Conservation (phyloP, 53 echinoderm and acorn worm genomes). For the Pentamera pediparva region DNA sequence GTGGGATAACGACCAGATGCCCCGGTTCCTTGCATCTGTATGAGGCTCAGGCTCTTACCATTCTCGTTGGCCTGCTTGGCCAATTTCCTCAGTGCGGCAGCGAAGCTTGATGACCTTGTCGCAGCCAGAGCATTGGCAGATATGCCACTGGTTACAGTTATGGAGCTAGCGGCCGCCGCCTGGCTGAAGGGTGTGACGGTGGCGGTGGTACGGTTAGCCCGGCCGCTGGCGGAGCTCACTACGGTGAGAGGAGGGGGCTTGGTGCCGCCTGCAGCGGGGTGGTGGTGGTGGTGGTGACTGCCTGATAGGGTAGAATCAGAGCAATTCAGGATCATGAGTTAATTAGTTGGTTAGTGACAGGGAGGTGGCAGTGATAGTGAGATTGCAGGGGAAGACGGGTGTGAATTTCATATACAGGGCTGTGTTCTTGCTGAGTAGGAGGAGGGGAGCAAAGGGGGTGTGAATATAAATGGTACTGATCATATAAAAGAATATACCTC, state of each 20-base stretch:
- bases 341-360: slow-evolving; percentile 41
- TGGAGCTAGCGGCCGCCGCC: slow-evolving; percentile 85
- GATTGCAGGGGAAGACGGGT: slow-evolving; percentile 8
- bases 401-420: no score
- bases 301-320: slow-evolving; percentile 35
- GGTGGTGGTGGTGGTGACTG: no score
- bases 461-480: no score
- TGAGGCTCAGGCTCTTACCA: no score
- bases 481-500: no score
- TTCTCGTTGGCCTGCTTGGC: slow-evolving; percentile 98
- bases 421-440: no score
- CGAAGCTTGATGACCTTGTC: slow-evolving; percentile 98
- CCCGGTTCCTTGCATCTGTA: background rate
- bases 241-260: slow-evolving; percentile 96
- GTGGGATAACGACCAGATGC: background rate
- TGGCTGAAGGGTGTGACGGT: slow-evolving; percentile 99
- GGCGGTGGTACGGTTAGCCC: slow-evolving; percentile 88
- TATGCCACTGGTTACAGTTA: slow-evolving; percentile 96
- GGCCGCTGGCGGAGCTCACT: slow-evolving; percentile 71
- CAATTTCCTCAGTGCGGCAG: slow-evolving; percentile 93
- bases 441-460: no score
- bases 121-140: slow-evolving; percentile 94
- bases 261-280: slow-evolving; percentile 65
- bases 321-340: no score
- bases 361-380: no score